phyloP scores from a whole-genome alignment of 2,888 invertebrate species.

The Pammene aurita region DNA sequence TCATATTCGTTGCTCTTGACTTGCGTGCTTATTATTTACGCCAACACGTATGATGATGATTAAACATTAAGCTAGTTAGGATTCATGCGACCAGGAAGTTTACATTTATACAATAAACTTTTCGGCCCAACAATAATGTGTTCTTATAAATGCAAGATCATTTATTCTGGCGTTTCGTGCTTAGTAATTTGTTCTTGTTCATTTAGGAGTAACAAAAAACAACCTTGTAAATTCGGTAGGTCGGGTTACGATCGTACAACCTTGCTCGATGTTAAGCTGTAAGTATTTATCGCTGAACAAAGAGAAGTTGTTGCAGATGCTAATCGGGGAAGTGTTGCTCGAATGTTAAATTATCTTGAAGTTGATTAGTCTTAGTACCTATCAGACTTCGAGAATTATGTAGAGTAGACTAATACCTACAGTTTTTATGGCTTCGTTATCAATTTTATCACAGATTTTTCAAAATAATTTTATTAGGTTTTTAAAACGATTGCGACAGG shows the following conservation, averaged over 20 bases:
- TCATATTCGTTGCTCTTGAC: too few species aligned
- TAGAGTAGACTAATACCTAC: too few species aligned
- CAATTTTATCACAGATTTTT: too few species aligned
- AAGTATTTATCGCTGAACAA: conserved; percentile 30
- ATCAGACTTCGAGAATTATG: too few species aligned
- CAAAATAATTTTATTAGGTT: too few species aligned
- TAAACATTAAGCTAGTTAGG: background rate
- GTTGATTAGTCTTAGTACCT: background rate
- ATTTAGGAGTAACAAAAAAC: conserved; percentile 54
- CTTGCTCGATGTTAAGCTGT: conserved; percentile 36
- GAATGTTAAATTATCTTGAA: background rate
- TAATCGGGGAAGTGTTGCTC: conserved; percentile 38
- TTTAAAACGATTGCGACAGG: too few species aligned
- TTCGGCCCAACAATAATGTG: conserved; percentile 20
- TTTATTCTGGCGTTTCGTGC: conserved; percentile 35
- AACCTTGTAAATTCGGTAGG: conserved; percentile 58
- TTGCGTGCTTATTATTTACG: too few species aligned
- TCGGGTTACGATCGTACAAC: conserved; percentile 35
- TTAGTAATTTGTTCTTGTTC: conserved; percentile 50
- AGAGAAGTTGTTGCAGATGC: conserved; percentile 37
- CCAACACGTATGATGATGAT: too few species aligned
- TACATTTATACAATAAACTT: conserved; percentile 16
- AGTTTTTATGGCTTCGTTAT: too few species aligned
- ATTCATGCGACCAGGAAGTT: conserved; percentile 11
- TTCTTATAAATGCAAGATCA: conserved; percentile 24